A percentile compares a stretch with the other conserved stretches of the same genome.
phyloP scores from a whole-genome alignment of 2,888 invertebrate species.

The Hydrotaea diabolus region DNA sequence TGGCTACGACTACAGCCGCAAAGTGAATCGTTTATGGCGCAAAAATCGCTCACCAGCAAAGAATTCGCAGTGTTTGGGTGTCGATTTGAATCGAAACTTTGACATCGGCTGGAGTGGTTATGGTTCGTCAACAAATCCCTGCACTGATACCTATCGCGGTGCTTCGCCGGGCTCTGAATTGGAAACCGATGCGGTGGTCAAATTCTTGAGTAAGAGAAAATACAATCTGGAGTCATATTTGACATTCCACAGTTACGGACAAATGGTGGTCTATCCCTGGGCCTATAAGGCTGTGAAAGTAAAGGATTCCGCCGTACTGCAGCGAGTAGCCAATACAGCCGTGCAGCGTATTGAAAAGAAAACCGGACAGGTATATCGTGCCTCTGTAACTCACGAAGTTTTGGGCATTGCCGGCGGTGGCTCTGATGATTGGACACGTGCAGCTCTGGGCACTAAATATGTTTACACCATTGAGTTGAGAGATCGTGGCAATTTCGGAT shows the following conservation, averaged over 20 bases:
- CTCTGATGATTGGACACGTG: conserved; percentile 79
- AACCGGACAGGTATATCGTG: conserved; percentile 74
- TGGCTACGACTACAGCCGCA: conserved; percentile 92
- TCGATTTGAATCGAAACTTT: conserved; percentile 93
- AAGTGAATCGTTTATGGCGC: conserved; percentile 90
- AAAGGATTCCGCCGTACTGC: conserved; percentile 72
- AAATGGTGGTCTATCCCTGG: conserved; percentile 78
- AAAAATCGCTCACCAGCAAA: conserved; percentile 85
- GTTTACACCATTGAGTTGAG: conserved; percentile 79
- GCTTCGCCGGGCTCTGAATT: conserved; percentile 90
- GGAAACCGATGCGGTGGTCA: conserved; percentile 87
- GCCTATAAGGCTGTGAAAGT: conserved; percentile 78
- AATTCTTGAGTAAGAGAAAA: conserved; percentile 82
- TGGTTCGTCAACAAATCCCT: conserved; percentile 84
- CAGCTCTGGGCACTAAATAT: conserved; percentile 73
- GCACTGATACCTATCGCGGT: conserved; percentile 91
- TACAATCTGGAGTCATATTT: conserved; percentile 85
- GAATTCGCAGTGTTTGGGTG: conserved; percentile 84
- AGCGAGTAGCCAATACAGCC: conserved; percentile 74
- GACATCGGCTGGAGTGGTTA: conserved; percentile 92
- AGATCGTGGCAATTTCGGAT: conserved; percentile 77
- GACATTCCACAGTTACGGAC: conserved; percentile 88
- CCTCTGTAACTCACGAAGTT: conserved; percentile 75
- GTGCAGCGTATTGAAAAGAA: conserved; percentile 74
- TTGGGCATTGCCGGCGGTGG: conserved; percentile 79